Evolutionary conservation across 1,140 invertebrate genomes (phyloP), one percentile per base, ranked within the genome.

Genomic region (Heterodera schachtii): DNA sequence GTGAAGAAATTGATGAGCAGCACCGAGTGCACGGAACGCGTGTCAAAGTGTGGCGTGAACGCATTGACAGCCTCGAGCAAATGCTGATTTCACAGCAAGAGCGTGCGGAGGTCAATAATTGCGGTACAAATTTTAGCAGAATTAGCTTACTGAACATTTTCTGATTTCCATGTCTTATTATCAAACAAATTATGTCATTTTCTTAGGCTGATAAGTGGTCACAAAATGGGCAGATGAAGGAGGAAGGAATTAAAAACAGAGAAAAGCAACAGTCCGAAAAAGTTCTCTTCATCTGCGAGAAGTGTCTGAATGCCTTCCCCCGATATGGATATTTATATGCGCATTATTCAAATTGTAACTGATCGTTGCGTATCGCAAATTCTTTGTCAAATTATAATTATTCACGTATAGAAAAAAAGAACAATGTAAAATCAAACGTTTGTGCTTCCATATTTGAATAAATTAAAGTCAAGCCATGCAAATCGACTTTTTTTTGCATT

Each of bases 1-100:
- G 73, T 46, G 78, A 79, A 19, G 78, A 79, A 44, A 21, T 46
- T 4, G 49, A 67, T 52, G 78, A 79, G 41, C 69, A 43, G 19
- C 31, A 71, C 3, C 9, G 44, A 71, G 6, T 71, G 69, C 69
- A 71, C 19, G 69, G 43, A 41, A 41, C 69, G 3, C 69, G 69
- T 46, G 69, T 71, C 13, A 71, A 71, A 7, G 69, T 71, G 31
- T 71, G 69, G 69, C 69, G 69, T 43, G 69, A 71, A 31, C 69
- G 69, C 44, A 43, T 71, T 11, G 69, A 71, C 31, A 19, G 44
- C 41, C 19, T 71, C 31, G 69, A 71, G 19, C 31, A n/a, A 41
- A 71, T 71, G 57, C 19, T 64, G 16, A n/a, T 64, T 64, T 64
- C 57, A 19, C 57, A 64, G 57, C 57, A 64, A 19, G 57, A 64